phyloP scores from a whole-genome alignment of 2,113 vertebrate species.

The Larimichthys crocea region DNA sequence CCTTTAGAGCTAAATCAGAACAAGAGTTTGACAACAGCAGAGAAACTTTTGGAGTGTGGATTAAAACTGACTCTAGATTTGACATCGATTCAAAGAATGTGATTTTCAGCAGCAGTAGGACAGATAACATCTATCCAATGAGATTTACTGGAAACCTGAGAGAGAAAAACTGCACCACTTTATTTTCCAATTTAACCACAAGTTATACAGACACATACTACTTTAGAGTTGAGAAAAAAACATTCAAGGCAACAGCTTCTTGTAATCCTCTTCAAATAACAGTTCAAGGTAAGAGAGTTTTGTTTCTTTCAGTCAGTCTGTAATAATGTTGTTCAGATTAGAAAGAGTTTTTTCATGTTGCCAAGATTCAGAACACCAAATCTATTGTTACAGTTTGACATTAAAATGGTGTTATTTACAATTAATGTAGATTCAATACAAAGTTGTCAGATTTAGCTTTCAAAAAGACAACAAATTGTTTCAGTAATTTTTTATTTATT shows the following conservation, averaged over 20 bases:
- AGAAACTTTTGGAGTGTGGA: slow-evolving; percentile 23
- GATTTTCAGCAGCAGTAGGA: slow-evolving; percentile 14
- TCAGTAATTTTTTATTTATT: no score
- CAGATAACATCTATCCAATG: neutral
- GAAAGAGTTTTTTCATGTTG: no score
- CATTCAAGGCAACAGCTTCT: accelerated
- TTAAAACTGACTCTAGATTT: slow-evolving; percentile 2
- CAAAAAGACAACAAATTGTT: no score
- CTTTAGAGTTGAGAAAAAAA: slow-evolving; percentile 41
- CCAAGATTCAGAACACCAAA: no score
- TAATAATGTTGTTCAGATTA: no score
- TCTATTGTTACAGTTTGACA: no score
- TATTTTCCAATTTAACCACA: neutral
- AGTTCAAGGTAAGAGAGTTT: slow-evolving; percentile 52
- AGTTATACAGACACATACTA: slow-evolving; percentile 24
- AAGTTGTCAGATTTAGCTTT: neutral
- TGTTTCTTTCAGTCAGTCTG: neutral
- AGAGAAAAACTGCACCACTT: no score
- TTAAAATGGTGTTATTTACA: neutral
- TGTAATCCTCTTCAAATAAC: slow-evolving; percentile 33
- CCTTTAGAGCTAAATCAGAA: neutral
- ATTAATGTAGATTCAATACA: slow-evolving; percentile 22
- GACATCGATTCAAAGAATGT: neutral
- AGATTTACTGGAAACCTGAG: slow-evolving; percentile 55
- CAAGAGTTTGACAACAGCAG: no score